phyloP scores from a whole-genome alignment of 2,797 vertebrate species.

The Euthynnus affinis region DNA sequence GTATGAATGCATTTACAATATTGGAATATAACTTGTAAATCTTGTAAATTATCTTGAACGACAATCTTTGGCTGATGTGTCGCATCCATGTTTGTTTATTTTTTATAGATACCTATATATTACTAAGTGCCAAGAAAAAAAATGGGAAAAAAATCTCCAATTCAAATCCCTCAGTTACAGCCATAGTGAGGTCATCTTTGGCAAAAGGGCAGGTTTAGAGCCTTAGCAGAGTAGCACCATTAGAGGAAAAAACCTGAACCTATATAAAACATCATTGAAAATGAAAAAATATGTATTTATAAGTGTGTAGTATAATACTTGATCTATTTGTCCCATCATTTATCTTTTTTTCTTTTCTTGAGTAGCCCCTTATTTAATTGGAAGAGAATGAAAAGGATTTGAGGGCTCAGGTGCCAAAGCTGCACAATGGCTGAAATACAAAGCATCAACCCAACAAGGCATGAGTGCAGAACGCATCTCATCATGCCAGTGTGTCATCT shows the following conservation, averaged over 20 bases:
- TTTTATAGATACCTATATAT: background rate
- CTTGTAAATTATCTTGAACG: too few species aligned
- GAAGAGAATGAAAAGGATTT: conserved; percentile 32
- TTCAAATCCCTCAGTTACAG: conserved; percentile 47
- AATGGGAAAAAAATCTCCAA: conserved; percentile 34
- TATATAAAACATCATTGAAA: background rate
- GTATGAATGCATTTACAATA: too few species aligned
- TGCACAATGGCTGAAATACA: conserved; percentile 34
- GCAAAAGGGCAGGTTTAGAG: background rate
- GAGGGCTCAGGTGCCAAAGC: conserved; percentile 41
- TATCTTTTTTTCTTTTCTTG: background rate
- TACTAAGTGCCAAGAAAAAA: background rate
- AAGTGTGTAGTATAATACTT: background rate
- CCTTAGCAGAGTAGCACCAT: background rate
- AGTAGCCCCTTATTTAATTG: conserved; percentile 8
- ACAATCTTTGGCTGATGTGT: too few species aligned
- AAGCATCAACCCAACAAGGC: conserved; percentile 33
- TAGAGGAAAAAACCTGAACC: background rate
- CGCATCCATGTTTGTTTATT: background rate
- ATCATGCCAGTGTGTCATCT: conserved; percentile 25
- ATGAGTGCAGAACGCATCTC: conserved; percentile 36
- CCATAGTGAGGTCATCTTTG: background rate
- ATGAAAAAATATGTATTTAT: background rate
- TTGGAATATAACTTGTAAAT: too few species aligned
- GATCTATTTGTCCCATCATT: conserved; percentile 4